A percentile compares a stretch with the other conserved stretches of the same genome.
phyloP scores from a whole-genome alignment of 53 echinoderm and acorn worm genomes.

The Echinarachnius parma region DNA sequence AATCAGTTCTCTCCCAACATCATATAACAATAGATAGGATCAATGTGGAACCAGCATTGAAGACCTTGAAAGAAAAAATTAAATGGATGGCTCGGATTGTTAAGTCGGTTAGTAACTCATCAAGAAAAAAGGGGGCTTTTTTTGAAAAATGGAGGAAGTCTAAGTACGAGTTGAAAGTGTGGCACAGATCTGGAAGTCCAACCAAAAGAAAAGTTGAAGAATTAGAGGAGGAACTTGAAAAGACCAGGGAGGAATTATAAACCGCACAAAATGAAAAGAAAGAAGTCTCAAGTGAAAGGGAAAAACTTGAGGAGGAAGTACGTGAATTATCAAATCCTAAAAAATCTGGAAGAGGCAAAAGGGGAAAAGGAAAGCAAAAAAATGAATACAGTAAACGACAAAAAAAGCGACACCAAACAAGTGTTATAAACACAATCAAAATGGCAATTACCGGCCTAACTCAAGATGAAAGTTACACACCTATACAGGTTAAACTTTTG shows the following conservation, averaged over 20 bases:
- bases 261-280: constrained; percentile 1
- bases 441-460: not conserved
- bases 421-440: not conserved
- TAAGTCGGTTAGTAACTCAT: not conserved
- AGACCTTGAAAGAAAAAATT: constrained; percentile 29
- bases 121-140: not conserved
- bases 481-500: constrained; percentile 14
- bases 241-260: constrained; percentile 14
- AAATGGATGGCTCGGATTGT: constrained; percentile 16
- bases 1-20: constrained; percentile 12
- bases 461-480: constrained; percentile 28
- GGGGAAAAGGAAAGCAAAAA: constrained; percentile 1
- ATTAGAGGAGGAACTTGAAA: constrained; percentile 25
- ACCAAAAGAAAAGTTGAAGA: constrained; percentile 33
- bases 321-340: constrained; percentile 16
- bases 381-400: constrained; percentile 3
- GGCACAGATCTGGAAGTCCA: constrained; percentile 31
- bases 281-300: not conserved
- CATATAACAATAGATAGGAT: constrained; percentile 15
- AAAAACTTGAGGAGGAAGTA: not conserved
- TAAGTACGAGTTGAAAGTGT: constrained; percentile 13
- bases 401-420: constrained; percentile 3
- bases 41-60: constrained; percentile 6
- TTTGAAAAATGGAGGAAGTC: constrained; percentile 29
- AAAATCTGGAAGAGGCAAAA: constrained; percentile 1